Base-by-base conservation (phyloP, 2,113 vertebrate species). In the Toxotes chatareus region DNA sequence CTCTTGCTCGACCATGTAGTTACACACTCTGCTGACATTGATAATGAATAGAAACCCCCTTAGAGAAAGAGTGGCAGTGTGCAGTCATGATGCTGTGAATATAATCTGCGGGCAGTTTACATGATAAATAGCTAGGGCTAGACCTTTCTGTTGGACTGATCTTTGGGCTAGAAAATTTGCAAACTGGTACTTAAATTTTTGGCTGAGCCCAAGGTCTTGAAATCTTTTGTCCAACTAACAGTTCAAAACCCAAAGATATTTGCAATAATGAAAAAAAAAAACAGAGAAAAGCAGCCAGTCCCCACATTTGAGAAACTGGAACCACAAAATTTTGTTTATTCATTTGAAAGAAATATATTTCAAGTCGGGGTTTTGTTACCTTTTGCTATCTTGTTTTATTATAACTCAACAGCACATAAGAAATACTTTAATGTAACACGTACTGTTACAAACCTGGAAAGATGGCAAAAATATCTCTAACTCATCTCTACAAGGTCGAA, bases 1-100 rank as follows among this genome's bases (percentile, higher is more conserved):
- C 17, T 73, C 16, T 38, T 65, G 40, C 74, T 59, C n/a, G 3
- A 23, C 73, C 71, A 27, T 68, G 42, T 57, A 7, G 55, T 74
- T 85, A 71, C 75, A 79, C 70, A 83, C 70, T 68, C 64, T 87
- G 80, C 67, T 82, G 82, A 75, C 76, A 68, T 47, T 73, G 78
- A 68, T 88, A 89, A 89, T 90, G 68, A 91, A 85, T 79, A 76
- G 71, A 66, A 31, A 57, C 21, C 13, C 36, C 42, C 51, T 80
- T 21, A 27, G 42, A 82, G 71, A 79, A 60, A 21, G 21, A 76
- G 62, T 40, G 44, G 46, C 11, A 38, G 51, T 31, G 9, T 76
- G 66, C 14, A 65, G 14, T 72, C 63, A 53, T 38, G 56, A 76
- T 73, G 59, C 59, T 44, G 42, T 68, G 40, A 71, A 51, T 31